Percentiles rank a stretch among this genome's conserved stretches.
Evolutionary conservation across 2,113 vertebrate species (phyloP).

Genomic region (Syrrhaptes paradoxus): DNA sequence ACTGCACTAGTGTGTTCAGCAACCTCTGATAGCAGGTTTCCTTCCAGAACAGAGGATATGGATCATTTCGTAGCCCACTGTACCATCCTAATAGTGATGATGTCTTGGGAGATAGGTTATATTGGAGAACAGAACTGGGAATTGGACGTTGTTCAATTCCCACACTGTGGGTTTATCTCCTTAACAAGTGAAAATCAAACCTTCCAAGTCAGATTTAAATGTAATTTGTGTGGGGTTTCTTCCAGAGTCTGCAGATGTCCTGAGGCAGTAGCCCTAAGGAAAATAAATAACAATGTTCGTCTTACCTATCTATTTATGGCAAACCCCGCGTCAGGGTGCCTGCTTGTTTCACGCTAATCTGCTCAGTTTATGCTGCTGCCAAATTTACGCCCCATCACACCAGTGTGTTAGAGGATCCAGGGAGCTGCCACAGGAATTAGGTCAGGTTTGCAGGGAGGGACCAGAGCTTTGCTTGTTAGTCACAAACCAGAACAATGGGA

Average conservation of each 20-base stretch:
- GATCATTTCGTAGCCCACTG: not conserved
- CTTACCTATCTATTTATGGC: not conserved
- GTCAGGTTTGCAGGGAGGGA: constrained; percentile 9
- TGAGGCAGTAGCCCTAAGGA: not conserved
- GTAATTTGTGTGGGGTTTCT: not conserved
- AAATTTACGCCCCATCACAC: not conserved
- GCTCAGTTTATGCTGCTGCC: not conserved
- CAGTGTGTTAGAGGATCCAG: not conserved
- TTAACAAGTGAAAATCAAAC: not conserved
- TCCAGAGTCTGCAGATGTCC: not conserved
- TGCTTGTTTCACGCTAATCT: not conserved
- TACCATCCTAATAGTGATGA: not conserved
- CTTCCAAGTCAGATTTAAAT: not conserved
- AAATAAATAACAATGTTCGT: not conserved
- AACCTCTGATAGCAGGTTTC: not conserved
- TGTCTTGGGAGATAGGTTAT: not conserved
- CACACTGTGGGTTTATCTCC: not conserved
- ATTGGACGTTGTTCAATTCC: not conserved
- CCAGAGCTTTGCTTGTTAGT: not conserved
- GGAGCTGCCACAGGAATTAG: not conserved
- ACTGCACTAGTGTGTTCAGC: not conserved
- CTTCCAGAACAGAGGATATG: not conserved
- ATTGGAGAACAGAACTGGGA: not conserved
- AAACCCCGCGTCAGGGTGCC: not conserved
- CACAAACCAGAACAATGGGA: not conserved